Evolutionary conservation across 2,888 invertebrate species (phyloP).

Genomic region (Thera britannica): DNA sequence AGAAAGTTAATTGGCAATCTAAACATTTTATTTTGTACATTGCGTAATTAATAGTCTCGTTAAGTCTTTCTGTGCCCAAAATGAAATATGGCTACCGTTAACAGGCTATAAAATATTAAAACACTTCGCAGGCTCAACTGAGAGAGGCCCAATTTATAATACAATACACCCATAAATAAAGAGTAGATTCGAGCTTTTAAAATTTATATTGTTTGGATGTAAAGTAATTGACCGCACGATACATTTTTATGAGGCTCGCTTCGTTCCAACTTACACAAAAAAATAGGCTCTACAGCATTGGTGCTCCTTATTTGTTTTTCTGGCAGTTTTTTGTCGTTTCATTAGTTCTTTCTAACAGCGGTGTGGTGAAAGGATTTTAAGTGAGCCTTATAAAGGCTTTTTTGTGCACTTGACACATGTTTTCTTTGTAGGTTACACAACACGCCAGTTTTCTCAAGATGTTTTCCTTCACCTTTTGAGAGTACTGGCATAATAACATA

Average conservation of each 20-base stretch:
- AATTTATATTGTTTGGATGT: slow-evolving; percentile 9
- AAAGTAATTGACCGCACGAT: neutral
- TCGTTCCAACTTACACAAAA: no score
- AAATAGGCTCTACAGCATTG: no score
- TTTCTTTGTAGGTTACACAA: no score
- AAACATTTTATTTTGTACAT: slow-evolving; percentile 41
- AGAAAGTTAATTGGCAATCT: slow-evolving; percentile 43
- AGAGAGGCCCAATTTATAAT: slow-evolving; percentile 35
- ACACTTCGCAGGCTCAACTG: slow-evolving; percentile 39
- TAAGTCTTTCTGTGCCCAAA: slow-evolving; percentile 36
- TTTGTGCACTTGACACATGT: no score
- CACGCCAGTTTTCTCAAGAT: no score
- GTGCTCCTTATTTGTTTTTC: no score
- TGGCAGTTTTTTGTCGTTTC: no score
- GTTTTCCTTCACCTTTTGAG: no score
- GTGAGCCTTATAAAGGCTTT: no score
- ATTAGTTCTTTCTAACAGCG: no score
- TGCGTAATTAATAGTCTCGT: slow-evolving; percentile 41
- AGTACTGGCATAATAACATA: no score
- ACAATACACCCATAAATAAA: slow-evolving; percentile 28
- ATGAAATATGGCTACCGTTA: slow-evolving; percentile 42
- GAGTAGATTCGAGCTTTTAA: slow-evolving; percentile 6
- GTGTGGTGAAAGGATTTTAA: no score
- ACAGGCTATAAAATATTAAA: slow-evolving; percentile 43
- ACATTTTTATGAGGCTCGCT: neutral